Conservation (phyloP, 2,888 invertebrate species). For the Drosophila mimica region DNA sequence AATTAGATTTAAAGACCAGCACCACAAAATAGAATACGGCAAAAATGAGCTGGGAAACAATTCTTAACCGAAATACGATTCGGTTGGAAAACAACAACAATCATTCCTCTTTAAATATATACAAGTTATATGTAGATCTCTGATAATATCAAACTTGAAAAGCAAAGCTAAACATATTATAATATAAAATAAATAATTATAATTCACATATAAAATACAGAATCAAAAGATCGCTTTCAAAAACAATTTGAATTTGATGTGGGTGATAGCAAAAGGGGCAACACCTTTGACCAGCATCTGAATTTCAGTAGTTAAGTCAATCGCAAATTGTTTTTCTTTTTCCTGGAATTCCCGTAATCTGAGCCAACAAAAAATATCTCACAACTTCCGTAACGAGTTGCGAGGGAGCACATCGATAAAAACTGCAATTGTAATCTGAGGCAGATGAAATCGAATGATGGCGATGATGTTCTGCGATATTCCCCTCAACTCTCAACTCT, state of each 20-base stretch:
- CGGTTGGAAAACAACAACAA: neutral
- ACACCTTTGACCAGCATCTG: neutral
- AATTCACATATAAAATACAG: too few relatives aligned
- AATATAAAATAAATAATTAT: neutral
- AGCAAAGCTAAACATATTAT: too few relatives aligned
- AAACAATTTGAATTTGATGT: neutral
- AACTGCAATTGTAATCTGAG: conserved; percentile 64
- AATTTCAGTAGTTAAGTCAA: conserved; percentile 1
- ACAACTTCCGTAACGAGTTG: neutral
- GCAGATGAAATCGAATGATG: conserved; percentile 72
- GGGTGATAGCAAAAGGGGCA: neutral
- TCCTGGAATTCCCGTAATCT: neutral
- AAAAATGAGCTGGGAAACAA: too few relatives aligned
- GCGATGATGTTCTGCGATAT: conserved; percentile 52
- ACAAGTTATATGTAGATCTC: neutral
- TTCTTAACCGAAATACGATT: neutral
- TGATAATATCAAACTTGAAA: neutral
- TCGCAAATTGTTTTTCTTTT: conserved; percentile 1
- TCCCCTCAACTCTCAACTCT: conserved; percentile 6
- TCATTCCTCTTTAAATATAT: neutral
- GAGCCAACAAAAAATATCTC: neutral
- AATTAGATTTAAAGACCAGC: neutral
- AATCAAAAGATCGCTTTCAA: neutral
- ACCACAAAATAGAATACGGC: too few relatives aligned
- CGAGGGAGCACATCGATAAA: conserved; percentile 11